These are phyloP conservation scores for Spodoptera litura DNA, from an alignment of 1,140 invertebrate species.

Conservation along the genomic window DNA sequence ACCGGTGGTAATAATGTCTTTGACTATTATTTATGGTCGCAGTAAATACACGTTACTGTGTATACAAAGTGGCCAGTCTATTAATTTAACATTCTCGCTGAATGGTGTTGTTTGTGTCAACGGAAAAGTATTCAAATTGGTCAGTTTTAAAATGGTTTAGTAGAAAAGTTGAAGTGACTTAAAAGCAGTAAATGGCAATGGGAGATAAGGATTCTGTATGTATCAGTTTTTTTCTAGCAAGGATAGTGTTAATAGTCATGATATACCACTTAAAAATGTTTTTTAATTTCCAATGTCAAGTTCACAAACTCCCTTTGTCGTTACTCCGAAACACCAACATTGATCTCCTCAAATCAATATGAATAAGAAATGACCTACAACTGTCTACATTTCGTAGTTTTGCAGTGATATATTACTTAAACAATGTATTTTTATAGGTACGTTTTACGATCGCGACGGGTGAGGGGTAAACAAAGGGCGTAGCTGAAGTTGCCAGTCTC, in stretches of 20 bases:
- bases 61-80: constrained; percentile 7
- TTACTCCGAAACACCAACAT: neutral
- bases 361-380: neutral
- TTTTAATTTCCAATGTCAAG: too few species aligned
- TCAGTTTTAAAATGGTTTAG: neutral
- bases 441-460: constrained; percentile 49
- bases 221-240: too few species aligned
- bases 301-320: neutral
- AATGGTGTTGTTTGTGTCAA: neutral
- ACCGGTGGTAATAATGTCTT: constrained; percentile 7
- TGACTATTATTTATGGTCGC: constrained; percentile 23
- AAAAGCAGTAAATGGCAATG: too few species aligned
- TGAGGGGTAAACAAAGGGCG: constrained; percentile 48
- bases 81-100: constrained; percentile 22
- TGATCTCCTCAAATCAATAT: neutral
- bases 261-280: too few species aligned
- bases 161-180: neutral
- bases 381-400: constrained; percentile 10
- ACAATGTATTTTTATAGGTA: constrained; percentile 52
- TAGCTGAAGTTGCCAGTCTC: constrained; percentile 37
- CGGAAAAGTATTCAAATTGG: neutral
- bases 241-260: too few species aligned
- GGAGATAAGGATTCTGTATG: too few species aligned
- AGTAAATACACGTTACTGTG: constrained; percentile 16
- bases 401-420: constrained; percentile 15